Evolutionary conservation across 2,888 invertebrate genomes (phyloP).

Genomic region (Nomada hirtipes): DNA sequence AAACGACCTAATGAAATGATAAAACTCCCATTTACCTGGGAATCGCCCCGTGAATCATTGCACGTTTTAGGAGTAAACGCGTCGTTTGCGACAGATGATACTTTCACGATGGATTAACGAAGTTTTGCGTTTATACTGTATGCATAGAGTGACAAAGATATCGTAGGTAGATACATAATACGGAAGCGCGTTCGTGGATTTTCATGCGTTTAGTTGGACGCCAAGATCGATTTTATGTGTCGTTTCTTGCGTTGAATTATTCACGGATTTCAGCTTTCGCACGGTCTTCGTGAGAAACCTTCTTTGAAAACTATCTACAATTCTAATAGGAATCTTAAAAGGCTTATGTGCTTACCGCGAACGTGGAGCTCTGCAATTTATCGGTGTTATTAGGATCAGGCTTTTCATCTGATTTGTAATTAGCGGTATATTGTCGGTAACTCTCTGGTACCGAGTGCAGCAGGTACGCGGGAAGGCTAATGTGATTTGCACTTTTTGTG

Average conservation of each 20-base stretch:
- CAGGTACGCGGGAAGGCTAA: too few relatives aligned
- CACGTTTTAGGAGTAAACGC: not conserved
- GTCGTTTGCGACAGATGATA: not conserved
- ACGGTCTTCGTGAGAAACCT: not conserved
- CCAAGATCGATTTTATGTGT: slow-evolving; percentile 14
- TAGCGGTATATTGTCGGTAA: slow-evolving; percentile 8
- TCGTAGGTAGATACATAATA: not conserved
- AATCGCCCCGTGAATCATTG: slow-evolving; percentile 4
- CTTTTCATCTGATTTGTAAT: slow-evolving; percentile 24
- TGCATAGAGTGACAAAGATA: not conserved
- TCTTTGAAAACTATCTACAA: slow-evolving; percentile 42
- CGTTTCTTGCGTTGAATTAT: slow-evolving; percentile 42
- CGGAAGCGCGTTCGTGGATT: not conserved
- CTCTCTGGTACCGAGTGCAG: not conserved
- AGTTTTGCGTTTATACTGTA: not conserved
- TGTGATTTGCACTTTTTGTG: not conserved
- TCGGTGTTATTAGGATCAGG: not conserved
- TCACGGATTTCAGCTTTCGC: slow-evolving; percentile 42
- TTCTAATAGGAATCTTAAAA: slow-evolving; percentile 32
- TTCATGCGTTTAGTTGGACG: not conserved
- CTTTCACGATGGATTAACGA: not conserved
- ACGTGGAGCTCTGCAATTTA: not conserved
- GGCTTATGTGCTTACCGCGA: slow-evolving; percentile 9
- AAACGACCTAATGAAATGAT: slow-evolving; percentile 30
- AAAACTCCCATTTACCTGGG: slow-evolving; percentile 19